These are phyloP conservation scores for Bos taurus DNA, from an alignment of 2,113 vertebrate genomes.

Conservation along the genomic window ARS-UCD2.0 NC_037347.1:1634501-1635000, in stretches of 20 bases:
- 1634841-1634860: conserved; percentile 47
- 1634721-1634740: background rate
- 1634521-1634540: background rate
- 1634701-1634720: background rate
- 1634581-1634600: background rate
- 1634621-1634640: background rate
- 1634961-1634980: conserved; percentile 27
- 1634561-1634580: background rate
- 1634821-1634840: conserved; percentile 29
- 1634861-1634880: conserved; percentile 54
- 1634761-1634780: background rate
- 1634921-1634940: background rate
- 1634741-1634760: background rate
- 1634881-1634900: conserved; percentile 62
- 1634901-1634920: conserved; percentile 22
- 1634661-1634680: background rate
- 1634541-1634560: background rate
- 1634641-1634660: background rate
- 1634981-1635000: conserved; percentile 54
- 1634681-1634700: background rate
- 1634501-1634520: background rate
- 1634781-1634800: background rate
- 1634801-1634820: conserved; percentile 37
- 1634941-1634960: background rate
- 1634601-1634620: background rate